phyloP scores from a whole-genome alignment of 2,888 invertebrate species.

The Sarcophaga rosellei region DNA sequence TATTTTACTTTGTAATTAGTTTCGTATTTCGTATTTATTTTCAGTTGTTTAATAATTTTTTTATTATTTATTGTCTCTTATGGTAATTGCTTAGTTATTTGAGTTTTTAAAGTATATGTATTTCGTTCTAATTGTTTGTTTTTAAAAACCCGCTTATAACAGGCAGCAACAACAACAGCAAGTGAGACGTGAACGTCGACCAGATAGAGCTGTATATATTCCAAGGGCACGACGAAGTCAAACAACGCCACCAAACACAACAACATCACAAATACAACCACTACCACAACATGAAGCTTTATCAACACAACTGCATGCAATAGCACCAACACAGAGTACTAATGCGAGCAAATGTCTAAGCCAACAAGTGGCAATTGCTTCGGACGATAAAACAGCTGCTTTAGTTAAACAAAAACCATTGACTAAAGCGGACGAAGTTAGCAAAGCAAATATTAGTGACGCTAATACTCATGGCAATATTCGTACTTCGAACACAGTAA shows the following conservation, averaged over 20 bases:
- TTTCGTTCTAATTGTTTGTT: neutral
- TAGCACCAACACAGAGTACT: constrained; percentile 55
- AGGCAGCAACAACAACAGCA: constrained; percentile 76
- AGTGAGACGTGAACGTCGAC: constrained; percentile 83
- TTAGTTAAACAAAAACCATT: constrained; percentile 69
- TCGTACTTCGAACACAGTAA: constrained; percentile 66
- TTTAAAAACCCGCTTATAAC: constrained; percentile 15
- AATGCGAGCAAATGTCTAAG: constrained; percentile 67
- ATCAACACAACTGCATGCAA: constrained; percentile 57
- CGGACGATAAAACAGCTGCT: constrained; percentile 70
- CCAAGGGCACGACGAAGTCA: constrained; percentile 86
- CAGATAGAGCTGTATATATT: constrained; percentile 90
- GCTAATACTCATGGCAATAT: constrained; percentile 46
- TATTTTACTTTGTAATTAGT: neutral
- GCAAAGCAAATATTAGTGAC: constrained; percentile 39
- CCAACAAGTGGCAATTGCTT: constrained; percentile 72
- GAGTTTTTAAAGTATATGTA: neutral
- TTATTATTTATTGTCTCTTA: constrained; percentile 51
- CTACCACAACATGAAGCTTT: constrained; percentile 62
- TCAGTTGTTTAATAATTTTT: neutral
- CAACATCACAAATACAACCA: constrained; percentile 68
- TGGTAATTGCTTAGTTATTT: neutral
- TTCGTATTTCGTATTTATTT: too few species aligned
- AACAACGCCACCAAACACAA: constrained; percentile 79
- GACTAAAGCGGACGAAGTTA: constrained; percentile 74